Evolutionary conservation across 2,888 invertebrate species (phyloP), one percentile per base, ranked within the genome.

Genomic region (Zele albiditarsus): DNA sequence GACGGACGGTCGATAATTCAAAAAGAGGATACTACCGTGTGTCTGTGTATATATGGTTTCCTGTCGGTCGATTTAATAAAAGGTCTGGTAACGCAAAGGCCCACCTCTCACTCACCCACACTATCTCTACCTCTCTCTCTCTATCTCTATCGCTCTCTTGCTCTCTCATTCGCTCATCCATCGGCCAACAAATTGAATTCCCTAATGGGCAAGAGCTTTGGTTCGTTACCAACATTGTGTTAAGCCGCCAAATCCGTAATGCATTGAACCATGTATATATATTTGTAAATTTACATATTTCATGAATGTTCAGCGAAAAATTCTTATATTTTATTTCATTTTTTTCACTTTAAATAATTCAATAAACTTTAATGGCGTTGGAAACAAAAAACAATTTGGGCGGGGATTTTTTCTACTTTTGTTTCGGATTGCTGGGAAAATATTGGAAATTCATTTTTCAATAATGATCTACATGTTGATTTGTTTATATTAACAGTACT

Each of bases 211-310:
- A 81, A 80, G 81, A 80, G 80, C 78, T 80, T 80, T 80, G 81
- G 80, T 81, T 82, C 81, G 81, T 82, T 81, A 81, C 79, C 78
- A 79, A 79, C 79, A 80, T 81, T 81, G 80, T 81, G 81, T 80
- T 80, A 80, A 81, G 80, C 81, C 78, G 79, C 79, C 74, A 78
- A 79, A 79, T 79, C 74, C 78, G 70, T 77, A 79, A 79, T 69
- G 76, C 77, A 80, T 72, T 75, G 79, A 77, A 81, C 79, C 77
- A 77, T 80, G 76, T 79, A 80, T 80, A 23, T 53, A 53, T 8
- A 79, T 79, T 74, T 76, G 73, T 71, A 77, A 80, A 78, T 81
- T 81, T 81, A 79, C 79, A 80, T 80, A 79, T 78, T 78, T 31
- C 73, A 70, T 72, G 65, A 73, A 71, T 75, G 46, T 75, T 71